phyloP scores from a whole-genome alignment of 2,113 vertebrate genomes.

The Tursiops truncatus region DNA sequence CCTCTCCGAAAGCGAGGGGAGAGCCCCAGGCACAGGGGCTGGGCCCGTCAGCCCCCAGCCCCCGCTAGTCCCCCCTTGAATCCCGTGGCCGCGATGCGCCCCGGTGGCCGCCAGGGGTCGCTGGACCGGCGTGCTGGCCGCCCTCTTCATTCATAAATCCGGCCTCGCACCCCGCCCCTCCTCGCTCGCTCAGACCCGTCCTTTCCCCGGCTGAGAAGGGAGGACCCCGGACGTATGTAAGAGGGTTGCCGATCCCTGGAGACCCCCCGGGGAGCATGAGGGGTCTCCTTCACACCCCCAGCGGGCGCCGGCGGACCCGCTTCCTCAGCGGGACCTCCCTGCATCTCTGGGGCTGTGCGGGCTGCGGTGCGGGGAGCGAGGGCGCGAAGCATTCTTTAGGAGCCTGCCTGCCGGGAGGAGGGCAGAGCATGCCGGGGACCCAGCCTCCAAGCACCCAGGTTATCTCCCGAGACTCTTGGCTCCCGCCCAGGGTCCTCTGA shows the following conservation, averaged over 20 bases:
- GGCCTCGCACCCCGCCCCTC: constrained; percentile 39
- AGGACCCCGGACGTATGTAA: background rate
- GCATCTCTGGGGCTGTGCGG: background rate
- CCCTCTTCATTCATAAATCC: constrained; percentile 75
- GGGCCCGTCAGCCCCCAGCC: background rate
- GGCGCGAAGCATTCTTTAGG: background rate
- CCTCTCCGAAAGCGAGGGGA: background rate
- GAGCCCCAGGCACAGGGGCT: background rate
- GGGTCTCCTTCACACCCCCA: background rate
- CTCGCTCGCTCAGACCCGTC: background rate
- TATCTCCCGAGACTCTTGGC: background rate
- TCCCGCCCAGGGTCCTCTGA: background rate
- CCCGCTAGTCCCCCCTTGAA: background rate
- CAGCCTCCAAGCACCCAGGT: background rate
- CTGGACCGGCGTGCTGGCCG: background rate
- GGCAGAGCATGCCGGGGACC: background rate
- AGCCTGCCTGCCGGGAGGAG: background rate
- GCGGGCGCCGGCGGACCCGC: background rate
- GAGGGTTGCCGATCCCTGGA: background rate
- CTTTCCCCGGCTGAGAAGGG: background rate
- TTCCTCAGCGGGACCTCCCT: background rate
- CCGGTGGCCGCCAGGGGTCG: constrained; percentile 66
- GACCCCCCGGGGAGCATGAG: background rate
- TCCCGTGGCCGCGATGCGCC: background rate
- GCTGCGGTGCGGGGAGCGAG: background rate